phyloP scores from a whole-genome alignment of 1,140 invertebrate genomes.

The Himalopsyche phryganea region DNA sequence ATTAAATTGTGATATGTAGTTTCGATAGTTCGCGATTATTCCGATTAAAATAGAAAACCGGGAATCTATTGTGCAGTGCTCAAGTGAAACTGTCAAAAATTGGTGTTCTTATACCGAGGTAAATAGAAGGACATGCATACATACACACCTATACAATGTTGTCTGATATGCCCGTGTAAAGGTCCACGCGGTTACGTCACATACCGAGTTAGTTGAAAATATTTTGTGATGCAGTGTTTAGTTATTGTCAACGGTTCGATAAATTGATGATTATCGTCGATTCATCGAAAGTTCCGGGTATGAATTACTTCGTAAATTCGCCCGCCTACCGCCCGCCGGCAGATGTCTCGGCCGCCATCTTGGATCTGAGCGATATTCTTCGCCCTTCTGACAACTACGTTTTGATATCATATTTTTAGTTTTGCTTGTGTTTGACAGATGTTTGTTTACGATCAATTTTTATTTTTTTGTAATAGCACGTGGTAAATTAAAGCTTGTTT shows the following conservation, averaged over 20 bases:
- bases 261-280: too few species aligned
- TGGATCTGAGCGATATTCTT: slow-evolving; percentile 9
- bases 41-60: neutral
- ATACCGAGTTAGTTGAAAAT: slow-evolving; percentile 11
- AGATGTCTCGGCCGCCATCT: slow-evolving; percentile 24
- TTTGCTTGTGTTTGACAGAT: neutral
- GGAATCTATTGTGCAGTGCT: slow-evolving; percentile 4
- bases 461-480: neutral
- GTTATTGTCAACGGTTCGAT: too few species aligned
- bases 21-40: neutral
- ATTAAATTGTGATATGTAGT: slow-evolving; percentile 8
- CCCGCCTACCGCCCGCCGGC: slow-evolving; percentile 15
- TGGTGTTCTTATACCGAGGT: slow-evolving; percentile 19
- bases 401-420: neutral
- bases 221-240: neutral
- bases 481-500: neutral
- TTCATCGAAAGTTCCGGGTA: neutral
- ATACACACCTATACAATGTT: neutral
- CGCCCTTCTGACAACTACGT: slow-evolving; percentile 5
- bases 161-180: slow-evolving; percentile 22
- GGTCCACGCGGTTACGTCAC: slow-evolving; percentile 28
- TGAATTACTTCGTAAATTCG: neutral
- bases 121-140: slow-evolving; percentile 22
- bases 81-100: slow-evolving; percentile 21
- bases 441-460: neutral